Base-by-base conservation (phyloP, 2,113 vertebrate genomes). In the Coreoperca whiteheadi region DNA sequence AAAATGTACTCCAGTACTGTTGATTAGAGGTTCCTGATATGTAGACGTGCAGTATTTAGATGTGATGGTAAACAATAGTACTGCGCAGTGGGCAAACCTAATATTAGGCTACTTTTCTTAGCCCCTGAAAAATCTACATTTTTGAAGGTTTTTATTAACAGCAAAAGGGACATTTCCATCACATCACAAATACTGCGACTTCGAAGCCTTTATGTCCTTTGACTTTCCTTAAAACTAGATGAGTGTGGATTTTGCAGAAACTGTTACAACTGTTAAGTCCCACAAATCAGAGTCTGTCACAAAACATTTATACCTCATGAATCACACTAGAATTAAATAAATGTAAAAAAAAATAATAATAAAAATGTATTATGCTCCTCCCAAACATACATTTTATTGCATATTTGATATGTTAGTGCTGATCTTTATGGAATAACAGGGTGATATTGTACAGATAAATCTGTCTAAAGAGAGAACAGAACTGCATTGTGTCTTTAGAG, bases 361-460 rank as follows among this genome's bases (percentile, higher is more conserved):
- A 51, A 51, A 59, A 57, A 18, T 8, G 0, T 79, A 28, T 39
- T 15, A 21, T 8, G 25, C 60, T 65, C 46, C 48, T 74, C 10
- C 56, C 41, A 82, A 28, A 80, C 39, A 56, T 43, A 53, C 18
- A 69, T 57, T 74, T 41, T 23, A 54, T 68, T 50, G 46, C 32
- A 59, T 77, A 57, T 63, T 75, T 82, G 25, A 69, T 46, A 14
- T 41, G 63, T 80, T 64, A 23, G n/a, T 69, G 46, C 56, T 73
- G 43, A 65, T 82, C 23, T 83, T 67, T 56, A 68, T n/a, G 46
- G 77, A 79, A 61, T 61, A 77, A 88, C 91, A 93, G 87, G 91
- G 88, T 91, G 86, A 91, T 25, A 46, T 32, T 86, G 72, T 88
- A 69, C 53, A 89, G 70, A 74, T 61, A 43, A 50, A 37, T 6